phyloP scores from a whole-genome alignment of 2,888 invertebrate species.

The Agrochola lychnidis region DNA sequence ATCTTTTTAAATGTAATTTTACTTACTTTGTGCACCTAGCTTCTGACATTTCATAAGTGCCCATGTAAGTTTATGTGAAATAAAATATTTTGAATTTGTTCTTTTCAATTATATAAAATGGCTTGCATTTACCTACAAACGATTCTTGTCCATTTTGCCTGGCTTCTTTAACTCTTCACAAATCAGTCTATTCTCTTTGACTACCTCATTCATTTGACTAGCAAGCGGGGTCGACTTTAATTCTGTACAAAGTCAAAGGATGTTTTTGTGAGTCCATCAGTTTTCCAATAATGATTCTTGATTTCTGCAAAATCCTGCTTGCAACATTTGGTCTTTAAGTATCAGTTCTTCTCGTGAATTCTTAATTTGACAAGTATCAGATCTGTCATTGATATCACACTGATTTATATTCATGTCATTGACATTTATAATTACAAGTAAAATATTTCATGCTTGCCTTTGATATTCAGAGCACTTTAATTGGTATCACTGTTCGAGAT shows the following conservation, averaged over 20 bases:
- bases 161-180: not conserved
- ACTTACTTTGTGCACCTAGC: too few relatives aligned
- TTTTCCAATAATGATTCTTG: not conserved
- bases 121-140: too few relatives aligned
- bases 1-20: too few relatives aligned
- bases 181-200: not conserved
- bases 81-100: too few relatives aligned
- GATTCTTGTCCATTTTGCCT: not conserved
- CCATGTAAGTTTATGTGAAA: too few relatives aligned
- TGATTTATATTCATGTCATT: slow-evolving; percentile 19
- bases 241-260: not conserved
- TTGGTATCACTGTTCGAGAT: slow-evolving; percentile 54
- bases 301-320: too few relatives aligned
- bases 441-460: slow-evolving; percentile 37
- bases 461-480: slow-evolving; percentile 60
- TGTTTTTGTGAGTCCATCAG: not conserved
- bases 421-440: slow-evolving; percentile 35
- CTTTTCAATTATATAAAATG: too few relatives aligned
- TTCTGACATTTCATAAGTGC: too few relatives aligned
- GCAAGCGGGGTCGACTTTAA: not conserved
- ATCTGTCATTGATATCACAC: slow-evolving; percentile 21
- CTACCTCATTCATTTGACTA: not conserved
- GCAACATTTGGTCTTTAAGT: slow-evolving; percentile 7
- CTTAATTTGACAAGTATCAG: slow-evolving; percentile 17
- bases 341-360: not conserved